Evolutionary conservation across 2,797 vertebrate species (phyloP).

Genomic region (Lithobates pipiens): DNA sequence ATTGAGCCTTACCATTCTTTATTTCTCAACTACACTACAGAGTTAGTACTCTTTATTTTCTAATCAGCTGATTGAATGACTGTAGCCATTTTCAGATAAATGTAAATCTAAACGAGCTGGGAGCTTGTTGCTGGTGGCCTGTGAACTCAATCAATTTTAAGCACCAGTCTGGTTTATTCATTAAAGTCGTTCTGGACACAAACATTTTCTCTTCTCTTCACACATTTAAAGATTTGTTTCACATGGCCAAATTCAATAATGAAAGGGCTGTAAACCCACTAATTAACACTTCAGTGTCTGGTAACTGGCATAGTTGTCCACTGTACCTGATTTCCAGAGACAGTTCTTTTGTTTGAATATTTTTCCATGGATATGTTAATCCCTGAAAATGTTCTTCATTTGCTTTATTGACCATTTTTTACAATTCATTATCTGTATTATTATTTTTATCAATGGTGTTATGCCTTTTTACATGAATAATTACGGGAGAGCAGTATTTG

Average conservation of each 20-base stretch:
- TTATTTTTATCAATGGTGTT: too few relatives aligned
- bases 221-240: constrained; percentile 35
- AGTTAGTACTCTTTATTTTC: not conserved
- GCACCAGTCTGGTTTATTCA: constrained; percentile 24
- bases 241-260: constrained; percentile 45
- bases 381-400: too few relatives aligned
- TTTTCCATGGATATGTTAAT: too few relatives aligned
- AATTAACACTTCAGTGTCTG: constrained; percentile 36
- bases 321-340: not conserved
- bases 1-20: not conserved
- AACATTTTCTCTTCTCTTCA: constrained; percentile 29
- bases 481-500: too few relatives aligned
- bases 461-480: too few relatives aligned
- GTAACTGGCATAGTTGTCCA: not conserved
- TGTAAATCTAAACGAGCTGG: not conserved
- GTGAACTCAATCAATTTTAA: constrained; percentile 37
- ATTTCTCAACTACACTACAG: not conserved
- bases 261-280: constrained; percentile 17
- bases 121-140: constrained; percentile 7
- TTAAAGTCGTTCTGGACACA: constrained; percentile 32
- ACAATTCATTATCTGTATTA: too few relatives aligned
- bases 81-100: not conserved
- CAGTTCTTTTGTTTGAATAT: too few relatives aligned
- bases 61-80: constrained; percentile 23
- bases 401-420: too few relatives aligned